Base-by-base conservation (phyloP, 2,888 invertebrate species). In the Nipponacmea schrenckii region DNA sequence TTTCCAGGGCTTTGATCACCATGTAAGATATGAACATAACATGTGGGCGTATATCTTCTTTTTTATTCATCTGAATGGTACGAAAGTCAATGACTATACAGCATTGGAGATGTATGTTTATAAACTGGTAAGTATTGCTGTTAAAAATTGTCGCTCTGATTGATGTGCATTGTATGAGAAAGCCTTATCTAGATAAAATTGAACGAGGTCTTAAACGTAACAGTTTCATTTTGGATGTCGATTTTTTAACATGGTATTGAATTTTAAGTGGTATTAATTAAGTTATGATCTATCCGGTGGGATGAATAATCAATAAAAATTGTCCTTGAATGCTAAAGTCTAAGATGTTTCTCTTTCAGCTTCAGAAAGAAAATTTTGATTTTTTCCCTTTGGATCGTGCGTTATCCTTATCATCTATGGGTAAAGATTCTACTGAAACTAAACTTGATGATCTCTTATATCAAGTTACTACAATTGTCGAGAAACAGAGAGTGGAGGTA, bases 1-100 rank as follows among this genome's bases (percentile, higher is more conserved):
- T 31, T 78, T 77, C n/a, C 78, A 87, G 86, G 89, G 89, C 0
- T 89, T 89, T 78, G 84, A 86, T 15, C 85, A 88, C 66, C 89
- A 89, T 74, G 88, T 89, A 24, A 82, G 84, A n/a, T 73, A 83
- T 20, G 89, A 89, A 71, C 89, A 89, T 81, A 88, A 88, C 81
- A 88, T 89, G 87, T 89, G 89, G 89, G 82, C 88, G 8, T 89
- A 89, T 78, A 86, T 89, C 24, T 89, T 89, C 82, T 89, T 89
- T 83, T 88, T 89, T 78, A 89, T 89, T 64, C 89, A 89, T 74
- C 83, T 89, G 15, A 85, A 89, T 74, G 88, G 88, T 31, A 89
- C 89, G 1, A 87, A 87, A 70, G 83, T 84, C 26, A 89, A 89
- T 70, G 89, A 89, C 75, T 88, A 88, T 78, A 89, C 86, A 0